phyloP scores from a whole-genome alignment of 2,888 invertebrate species.

The Harpalus rufipes region DNA sequence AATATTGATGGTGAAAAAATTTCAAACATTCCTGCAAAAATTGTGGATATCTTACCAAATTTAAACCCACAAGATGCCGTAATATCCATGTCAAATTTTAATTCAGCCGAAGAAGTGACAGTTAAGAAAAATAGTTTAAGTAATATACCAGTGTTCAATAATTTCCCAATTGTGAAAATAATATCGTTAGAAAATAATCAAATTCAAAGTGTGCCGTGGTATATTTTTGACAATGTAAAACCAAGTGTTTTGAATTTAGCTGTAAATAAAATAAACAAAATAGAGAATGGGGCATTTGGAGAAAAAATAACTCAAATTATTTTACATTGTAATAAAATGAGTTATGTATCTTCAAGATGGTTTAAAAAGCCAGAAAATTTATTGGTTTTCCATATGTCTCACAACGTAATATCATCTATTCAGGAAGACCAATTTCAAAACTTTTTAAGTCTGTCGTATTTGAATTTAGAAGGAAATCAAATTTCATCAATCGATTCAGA shows the following conservation, averaged over 20 bases:
- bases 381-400: background rate
- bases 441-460: background rate
- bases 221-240: background rate
- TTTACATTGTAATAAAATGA: conserved; percentile 21
- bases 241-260: background rate
- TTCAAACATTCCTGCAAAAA: background rate
- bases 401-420: conserved; percentile 10
- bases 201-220: conserved; percentile 14
- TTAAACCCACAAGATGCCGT: conserved; percentile 10
- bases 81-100: background rate
- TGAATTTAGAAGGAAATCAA: conserved; percentile 21
- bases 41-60: conserved; percentile 12
- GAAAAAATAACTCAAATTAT: background rate
- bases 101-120: background rate
- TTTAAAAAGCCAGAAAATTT: conserved; percentile 21
- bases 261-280: background rate
- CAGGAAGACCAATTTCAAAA: conserved; percentile 11
- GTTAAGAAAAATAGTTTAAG: conserved; percentile 8
- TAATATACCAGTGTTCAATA: conserved; percentile 23
- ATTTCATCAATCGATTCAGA: conserved; percentile 6
- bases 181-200: conserved; percentile 16
- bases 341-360: conserved; percentile 9
- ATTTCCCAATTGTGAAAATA: background rate
- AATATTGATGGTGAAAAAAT: conserved; percentile 2
- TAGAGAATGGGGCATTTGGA: conserved; percentile 23